Evolutionary conservation across 2,113 vertebrate genomes (phyloP).

Genomic region (Aptenodytes forsteri): DNA sequence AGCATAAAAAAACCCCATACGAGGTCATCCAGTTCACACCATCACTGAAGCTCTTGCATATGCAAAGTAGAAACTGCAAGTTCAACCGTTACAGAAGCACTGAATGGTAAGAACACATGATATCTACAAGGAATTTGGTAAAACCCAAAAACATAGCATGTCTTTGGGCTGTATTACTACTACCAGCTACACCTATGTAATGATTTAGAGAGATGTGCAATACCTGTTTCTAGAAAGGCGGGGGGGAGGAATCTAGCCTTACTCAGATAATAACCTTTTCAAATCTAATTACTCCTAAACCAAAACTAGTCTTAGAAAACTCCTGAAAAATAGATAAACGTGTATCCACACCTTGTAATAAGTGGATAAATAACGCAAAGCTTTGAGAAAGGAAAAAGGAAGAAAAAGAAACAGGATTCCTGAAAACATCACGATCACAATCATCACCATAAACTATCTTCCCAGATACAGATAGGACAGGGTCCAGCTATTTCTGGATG

Average conservation of each 20-base stretch:
- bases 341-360: neutral
- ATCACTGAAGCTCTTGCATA: neutral
- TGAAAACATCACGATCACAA: neutral
- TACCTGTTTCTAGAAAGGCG: neutral
- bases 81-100: neutral
- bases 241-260: neutral
- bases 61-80: neutral
- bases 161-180: neutral
- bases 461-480: neutral
- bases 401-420: neutral
- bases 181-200: neutral
- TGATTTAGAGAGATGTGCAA: neutral
- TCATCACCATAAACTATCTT: neutral
- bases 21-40: neutral
- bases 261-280: neutral
- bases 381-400: neutral
- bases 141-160: neutral
- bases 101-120: fast-evolving
- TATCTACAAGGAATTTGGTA: neutral
- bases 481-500: neutral
- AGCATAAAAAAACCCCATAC: neutral
- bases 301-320: neutral
- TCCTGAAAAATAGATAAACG: neutral
- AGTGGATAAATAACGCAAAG: neutral
- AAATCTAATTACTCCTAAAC: neutral